Evolutionary conservation across 2,113 vertebrate genomes (phyloP).

Genomic region (Hylia prasina): DNA sequence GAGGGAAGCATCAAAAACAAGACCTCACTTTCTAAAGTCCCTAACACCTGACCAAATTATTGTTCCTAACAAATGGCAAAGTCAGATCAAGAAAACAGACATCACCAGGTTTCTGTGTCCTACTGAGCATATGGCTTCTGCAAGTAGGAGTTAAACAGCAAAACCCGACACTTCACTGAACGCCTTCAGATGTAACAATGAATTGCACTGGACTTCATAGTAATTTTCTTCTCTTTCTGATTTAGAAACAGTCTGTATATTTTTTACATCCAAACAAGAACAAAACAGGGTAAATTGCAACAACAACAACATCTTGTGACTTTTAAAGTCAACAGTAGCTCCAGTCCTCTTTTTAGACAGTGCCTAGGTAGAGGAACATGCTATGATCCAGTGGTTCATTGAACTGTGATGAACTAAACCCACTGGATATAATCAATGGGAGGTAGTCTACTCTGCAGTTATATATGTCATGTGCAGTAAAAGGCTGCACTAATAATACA

Average conservation of each 20-base stretch:
- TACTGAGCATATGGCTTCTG: neutral
- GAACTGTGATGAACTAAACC: neutral
- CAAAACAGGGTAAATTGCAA: neutral
- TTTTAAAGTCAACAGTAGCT: neutral
- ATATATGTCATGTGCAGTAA: neutral
- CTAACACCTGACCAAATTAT: neutral
- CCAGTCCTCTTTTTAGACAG: neutral
- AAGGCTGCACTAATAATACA: neutral
- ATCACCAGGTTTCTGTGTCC: neutral
- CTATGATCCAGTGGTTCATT: neutral
- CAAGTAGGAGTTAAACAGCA: neutral
- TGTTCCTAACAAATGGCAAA: neutral
- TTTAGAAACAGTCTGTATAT: neutral
- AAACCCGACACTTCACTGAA: neutral
- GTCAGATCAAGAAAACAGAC: neutral
- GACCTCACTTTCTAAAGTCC: neutral
- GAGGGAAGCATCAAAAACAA: neutral
- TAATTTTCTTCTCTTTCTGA: neutral
- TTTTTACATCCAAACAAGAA: neutral
- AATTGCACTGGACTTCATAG: neutral
- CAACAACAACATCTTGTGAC: accelerated
- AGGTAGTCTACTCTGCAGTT: neutral
- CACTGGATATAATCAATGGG: neutral
- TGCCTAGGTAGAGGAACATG: neutral
- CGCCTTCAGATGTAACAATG: neutral